These are phyloP conservation scores for Platichthys stellatus DNA, from an alignment of 2,113 vertebrate species.

Conservation along the genomic window DNA sequence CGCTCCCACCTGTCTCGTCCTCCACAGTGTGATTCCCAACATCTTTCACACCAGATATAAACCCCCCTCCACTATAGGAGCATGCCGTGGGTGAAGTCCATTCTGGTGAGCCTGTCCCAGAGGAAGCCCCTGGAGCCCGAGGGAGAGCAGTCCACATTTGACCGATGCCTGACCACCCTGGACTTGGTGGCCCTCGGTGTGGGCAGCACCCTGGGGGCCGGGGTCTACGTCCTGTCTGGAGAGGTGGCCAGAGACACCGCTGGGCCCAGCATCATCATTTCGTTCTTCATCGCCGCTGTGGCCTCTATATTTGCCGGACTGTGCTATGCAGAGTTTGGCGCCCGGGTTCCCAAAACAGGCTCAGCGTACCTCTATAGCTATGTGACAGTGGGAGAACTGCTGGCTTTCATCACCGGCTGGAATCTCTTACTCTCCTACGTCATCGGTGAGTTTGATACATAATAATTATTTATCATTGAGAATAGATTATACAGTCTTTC, in stretches of 20 bases:
- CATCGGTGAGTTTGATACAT: slow-evolving; percentile 79
- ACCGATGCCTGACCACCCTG: slow-evolving; percentile 83
- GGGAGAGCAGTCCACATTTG: slow-evolving; percentile 78
- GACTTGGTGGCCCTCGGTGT: slow-evolving; percentile 88
- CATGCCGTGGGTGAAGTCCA: slow-evolving; percentile 57
- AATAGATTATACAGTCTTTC: neutral
- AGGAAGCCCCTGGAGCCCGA: slow-evolving; percentile 78
- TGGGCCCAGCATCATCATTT: slow-evolving; percentile 87
- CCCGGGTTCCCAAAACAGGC: slow-evolving; percentile 86
- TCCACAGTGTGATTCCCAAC: neutral
- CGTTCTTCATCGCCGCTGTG: slow-evolving; percentile 87
- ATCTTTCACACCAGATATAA: slow-evolving; percentile 4
- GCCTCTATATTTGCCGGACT: slow-evolving; percentile 88
- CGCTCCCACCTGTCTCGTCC: slow-evolving; percentile 15
- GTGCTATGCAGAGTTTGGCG: slow-evolving; percentile 87
- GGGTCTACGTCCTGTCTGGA: slow-evolving; percentile 88
- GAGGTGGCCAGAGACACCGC: slow-evolving; percentile 86
- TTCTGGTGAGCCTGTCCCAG: slow-evolving; percentile 76
- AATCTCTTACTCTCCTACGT: slow-evolving; percentile 90
- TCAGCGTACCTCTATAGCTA: slow-evolving; percentile 92
- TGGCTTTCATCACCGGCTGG: slow-evolving; percentile 89
- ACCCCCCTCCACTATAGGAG: slow-evolving; percentile 28
- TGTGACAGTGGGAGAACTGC: slow-evolving; percentile 86
- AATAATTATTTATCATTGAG: neutral
- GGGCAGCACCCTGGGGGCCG: slow-evolving; percentile 89